These are phyloP conservation scores for Sipha maydis DNA, from an alignment of 2,888 invertebrate species.

Conservation along the genomic window DNA sequence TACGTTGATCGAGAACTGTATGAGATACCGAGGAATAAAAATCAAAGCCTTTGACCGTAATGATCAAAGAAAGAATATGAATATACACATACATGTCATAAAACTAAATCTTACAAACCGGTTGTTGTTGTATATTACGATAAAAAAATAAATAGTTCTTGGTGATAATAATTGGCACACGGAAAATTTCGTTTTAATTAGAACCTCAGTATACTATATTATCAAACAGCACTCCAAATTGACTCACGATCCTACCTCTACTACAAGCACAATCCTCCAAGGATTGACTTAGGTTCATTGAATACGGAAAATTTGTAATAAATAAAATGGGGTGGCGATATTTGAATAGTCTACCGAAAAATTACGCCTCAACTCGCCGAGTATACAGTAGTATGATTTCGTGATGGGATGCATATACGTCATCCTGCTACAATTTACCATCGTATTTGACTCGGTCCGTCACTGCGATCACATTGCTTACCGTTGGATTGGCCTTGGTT, in stretches of 20 bases:
- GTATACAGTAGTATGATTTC: too few relatives aligned
- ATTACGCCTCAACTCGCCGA: too few relatives aligned
- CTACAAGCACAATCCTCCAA: not conserved
- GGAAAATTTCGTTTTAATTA: slow-evolving; percentile 43
- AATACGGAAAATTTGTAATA: not conserved
- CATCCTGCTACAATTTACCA: too few relatives aligned
- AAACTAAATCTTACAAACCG: not conserved
- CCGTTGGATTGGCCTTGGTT: not conserved
- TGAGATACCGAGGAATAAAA: not conserved
- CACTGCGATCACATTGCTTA: not conserved
- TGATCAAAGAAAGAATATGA: too few relatives aligned
- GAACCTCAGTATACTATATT: slow-evolving; percentile 27
- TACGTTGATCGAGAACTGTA: too few relatives aligned
- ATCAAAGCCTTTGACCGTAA: too few relatives aligned
- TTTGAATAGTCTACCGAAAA: too few relatives aligned
- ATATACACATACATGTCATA: not conserved
- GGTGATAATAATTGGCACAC: not conserved
- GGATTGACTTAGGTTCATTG: not conserved
- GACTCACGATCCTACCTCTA: not conserved
- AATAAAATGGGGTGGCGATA: too few relatives aligned
- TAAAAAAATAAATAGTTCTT: slow-evolving; percentile 3
- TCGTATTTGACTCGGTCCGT: too few relatives aligned
- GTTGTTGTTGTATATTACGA: not conserved
- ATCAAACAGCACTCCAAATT: slow-evolving; percentile 7
- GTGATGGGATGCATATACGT: too few relatives aligned